These are phyloP conservation scores for Cyclopterus lumpus DNA, from an alignment of 2,797 vertebrate genomes.

Conservation along the genomic window DNA sequence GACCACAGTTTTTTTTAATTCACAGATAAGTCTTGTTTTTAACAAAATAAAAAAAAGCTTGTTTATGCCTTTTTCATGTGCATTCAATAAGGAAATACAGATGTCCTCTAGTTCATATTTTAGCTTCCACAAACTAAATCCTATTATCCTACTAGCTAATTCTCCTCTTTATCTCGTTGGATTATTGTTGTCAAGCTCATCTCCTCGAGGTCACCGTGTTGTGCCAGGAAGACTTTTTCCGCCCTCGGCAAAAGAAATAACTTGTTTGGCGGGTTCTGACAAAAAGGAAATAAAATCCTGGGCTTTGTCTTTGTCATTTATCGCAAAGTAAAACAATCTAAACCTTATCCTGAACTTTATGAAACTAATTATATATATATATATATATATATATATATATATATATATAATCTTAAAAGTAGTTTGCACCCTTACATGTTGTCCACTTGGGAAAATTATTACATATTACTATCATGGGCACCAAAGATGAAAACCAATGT, in stretches of 20 bases:
- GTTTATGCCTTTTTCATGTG: conserved; percentile 34
- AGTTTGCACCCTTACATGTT: too few relatives aligned
- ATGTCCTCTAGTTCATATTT: neutral
- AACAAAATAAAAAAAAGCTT: conserved; percentile 69
- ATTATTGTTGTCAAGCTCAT: conserved; percentile 64
- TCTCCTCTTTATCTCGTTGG: conserved; percentile 40
- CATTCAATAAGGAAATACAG: neutral
- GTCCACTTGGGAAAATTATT: neutral
- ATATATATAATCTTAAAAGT: neutral
- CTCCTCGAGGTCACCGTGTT: conserved; percentile 70
- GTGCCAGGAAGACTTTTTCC: conserved; percentile 66
- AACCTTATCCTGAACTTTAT: neutral
- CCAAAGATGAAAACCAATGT: neutral
- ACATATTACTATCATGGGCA: neutral
- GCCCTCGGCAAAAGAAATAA: conserved; percentile 74
- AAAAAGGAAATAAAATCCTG: conserved; percentile 84
- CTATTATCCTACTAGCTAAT: conserved; percentile 6
- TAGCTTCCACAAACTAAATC: neutral
- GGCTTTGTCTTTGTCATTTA: conserved; percentile 74
- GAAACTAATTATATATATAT: neutral
- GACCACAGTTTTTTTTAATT: conserved; percentile 37
- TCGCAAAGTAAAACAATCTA: conserved; percentile 42
- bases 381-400: neutral
- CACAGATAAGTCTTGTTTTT: conserved; percentile 63
- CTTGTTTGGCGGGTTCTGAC: conserved; percentile 84